A percentile compares a stretch with the other conserved stretches of the same genome.
Conservation (phyloP, 64 coral and sea anemone species). For the Acropora tenuis region DNA sequence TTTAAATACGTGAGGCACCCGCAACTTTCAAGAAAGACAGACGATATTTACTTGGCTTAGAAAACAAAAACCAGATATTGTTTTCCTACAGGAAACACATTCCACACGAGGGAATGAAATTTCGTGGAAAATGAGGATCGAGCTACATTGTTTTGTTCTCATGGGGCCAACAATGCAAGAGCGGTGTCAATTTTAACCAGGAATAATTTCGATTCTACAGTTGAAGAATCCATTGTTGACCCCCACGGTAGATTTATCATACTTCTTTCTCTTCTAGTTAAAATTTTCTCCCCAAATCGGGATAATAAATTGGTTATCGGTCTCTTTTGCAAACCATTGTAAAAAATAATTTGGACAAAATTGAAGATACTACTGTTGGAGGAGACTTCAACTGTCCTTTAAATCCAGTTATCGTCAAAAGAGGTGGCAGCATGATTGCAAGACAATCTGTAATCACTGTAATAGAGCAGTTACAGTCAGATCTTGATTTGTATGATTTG, state of each 20-base stretch:
- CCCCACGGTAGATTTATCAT: no score
- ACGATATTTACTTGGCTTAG: neutral
- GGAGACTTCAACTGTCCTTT: neutral
- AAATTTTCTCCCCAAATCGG: neutral
- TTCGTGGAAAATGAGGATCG: no score
- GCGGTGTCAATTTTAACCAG: no score
- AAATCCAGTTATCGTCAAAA: neutral
- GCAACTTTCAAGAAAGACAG: neutral
- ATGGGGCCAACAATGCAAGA: no score
- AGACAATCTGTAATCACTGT: neutral
- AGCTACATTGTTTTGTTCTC: no score
- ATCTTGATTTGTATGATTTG: neutral
- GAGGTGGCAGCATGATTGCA: neutral
- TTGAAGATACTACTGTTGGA: neutral
- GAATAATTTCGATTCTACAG: no score
- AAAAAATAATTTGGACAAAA: neutral
- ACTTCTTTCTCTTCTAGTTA: neutral
- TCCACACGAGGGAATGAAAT: no score
- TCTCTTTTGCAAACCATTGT: neutral
- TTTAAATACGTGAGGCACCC: neutral
- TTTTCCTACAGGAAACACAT: neutral
- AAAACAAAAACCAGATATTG: slow-evolving; percentile 11
- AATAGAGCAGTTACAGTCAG: slow-evolving; percentile 24
- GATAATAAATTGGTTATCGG: neutral
- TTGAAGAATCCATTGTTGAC: no score